phyloP scores from a whole-genome alignment of 2,888 invertebrate species.

The Tenthredo livida region DNA sequence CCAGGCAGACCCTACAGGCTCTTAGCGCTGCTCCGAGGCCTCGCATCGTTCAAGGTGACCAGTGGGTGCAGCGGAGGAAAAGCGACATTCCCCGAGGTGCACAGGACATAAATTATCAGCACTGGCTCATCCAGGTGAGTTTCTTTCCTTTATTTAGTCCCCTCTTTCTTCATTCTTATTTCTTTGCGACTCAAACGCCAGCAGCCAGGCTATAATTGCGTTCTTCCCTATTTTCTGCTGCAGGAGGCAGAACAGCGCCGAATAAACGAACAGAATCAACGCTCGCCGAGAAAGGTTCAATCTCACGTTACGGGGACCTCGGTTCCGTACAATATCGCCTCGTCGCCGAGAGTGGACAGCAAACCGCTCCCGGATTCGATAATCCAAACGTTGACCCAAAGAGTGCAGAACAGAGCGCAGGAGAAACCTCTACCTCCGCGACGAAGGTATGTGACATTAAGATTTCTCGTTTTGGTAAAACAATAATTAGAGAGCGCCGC shows the following conservation, averaged over 20 bases:
- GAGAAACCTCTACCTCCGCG: conserved; percentile 72
- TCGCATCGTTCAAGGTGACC: conserved; percentile 85
- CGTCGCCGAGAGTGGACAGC: conserved; percentile 77
- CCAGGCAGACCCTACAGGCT: conserved; percentile 85
- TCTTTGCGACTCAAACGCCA: not conserved
- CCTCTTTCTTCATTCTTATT: not conserved
- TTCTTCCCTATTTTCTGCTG: conserved; percentile 60
- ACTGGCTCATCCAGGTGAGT: conserved; percentile 92
- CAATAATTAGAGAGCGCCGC: conserved; percentile 1
- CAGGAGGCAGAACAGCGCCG: conserved; percentile 95
- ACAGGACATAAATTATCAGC: conserved; percentile 86
- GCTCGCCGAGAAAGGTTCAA: conserved; percentile 73
- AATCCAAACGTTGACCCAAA: conserved; percentile 85
- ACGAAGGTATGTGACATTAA: conserved; percentile 78
- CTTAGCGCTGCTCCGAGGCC: conserved; percentile 90
- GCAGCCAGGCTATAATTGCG: not conserved
- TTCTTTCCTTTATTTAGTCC: not conserved
- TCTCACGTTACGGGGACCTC: conserved; percentile 77
- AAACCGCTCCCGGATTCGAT: conserved; percentile 87
- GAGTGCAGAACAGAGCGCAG: conserved; percentile 82
- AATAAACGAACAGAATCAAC: conserved; percentile 83
- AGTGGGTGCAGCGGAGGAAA: conserved; percentile 86
- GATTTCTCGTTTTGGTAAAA: conserved; percentile 10
- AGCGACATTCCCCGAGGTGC: conserved; percentile 74
- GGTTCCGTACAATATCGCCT: conserved; percentile 72